Evolutionary conservation across 2,888 invertebrate genomes (phyloP), one percentile per base, ranked within the genome.

Genomic region (Drosophila rellima): DNA sequence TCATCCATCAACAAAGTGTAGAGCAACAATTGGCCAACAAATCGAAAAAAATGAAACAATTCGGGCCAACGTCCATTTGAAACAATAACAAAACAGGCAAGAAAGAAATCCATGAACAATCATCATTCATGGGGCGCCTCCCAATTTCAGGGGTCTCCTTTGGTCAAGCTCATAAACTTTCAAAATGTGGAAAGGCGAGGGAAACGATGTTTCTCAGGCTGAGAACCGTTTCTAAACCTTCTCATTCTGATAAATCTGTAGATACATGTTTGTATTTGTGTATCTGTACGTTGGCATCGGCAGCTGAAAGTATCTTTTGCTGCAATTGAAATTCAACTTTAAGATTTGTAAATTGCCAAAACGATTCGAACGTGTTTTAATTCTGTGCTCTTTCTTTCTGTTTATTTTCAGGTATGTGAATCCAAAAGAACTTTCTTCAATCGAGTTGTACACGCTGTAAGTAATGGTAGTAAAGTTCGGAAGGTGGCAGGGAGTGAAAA

Each of bases 11-110:
- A 59, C 65, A 70, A 74, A 81, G 61, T 78, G 68, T 79, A 62
- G 23, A 55, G 64, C 79, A 76, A 76, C 79, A 78, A 84, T 81
- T 81, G 80, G 79, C 70, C 70, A 69, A 52, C 52, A 70, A 74
- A 66, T 70, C 70, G 31, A 37, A 13, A 55, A 11, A 57, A n/a
- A 40, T n/a, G 4, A 23, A 39, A n/a, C 20, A 59, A 59, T 47
- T 64, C 67, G 56, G 60, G 67, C 67, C 33, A 42, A 75, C 55
- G 70, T 59, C 42, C 63, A 68, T 70, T 51, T 31, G 47, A 45
- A 66, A 54, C 40, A 60, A 69, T 40, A 56, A 33, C 33, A 42
- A 56, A 56, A 54, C 15, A 4, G 44, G 47, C 65, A 59, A 47
- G 39, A 48, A 63, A 47, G 39, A 57, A 59, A 64, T 37, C 42